Evolutionary conservation across 1,140 invertebrate genomes (phyloP), one percentile per base, ranked within the genome.

Genomic region (Chlorops oryzae): DNA sequence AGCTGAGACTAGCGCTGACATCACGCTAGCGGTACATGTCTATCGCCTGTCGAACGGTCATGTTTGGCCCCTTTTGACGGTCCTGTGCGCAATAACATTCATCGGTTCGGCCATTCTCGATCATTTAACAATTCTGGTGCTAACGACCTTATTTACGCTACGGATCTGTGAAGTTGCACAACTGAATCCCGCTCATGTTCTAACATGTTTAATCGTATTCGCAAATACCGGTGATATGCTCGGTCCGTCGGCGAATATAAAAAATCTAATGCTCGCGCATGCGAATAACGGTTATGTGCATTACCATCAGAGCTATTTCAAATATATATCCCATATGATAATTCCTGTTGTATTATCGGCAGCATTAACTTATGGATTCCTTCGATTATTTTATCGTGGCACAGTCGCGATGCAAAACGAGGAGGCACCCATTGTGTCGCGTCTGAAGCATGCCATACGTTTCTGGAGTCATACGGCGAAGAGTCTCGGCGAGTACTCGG

Each of bases 141-240:
- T 52, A 5, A 41, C 42, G 3, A 28, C 44, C 2, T 45, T 45
- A 10, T 47, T 52, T 12, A 20, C 37, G 10, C 24, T 52, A 23
- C 37, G 50, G n/a, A 22, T 52, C 9, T 42, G 44, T 23, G 50
- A 52, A 15, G 22, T 52, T 7, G 42, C 47, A 45, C n/a, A 52
- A 34, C 23, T 52, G 2, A 47, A 52, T 35, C 45, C 43, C 13
- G n/a, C 42, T 6, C 50, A 44, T 1, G 17, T 52, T 5, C 39
- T 52, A 1, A 41, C 23, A 10, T 52, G 50, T 5, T 17, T 52
- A 5, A 52, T 52, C 3, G 42, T 52, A 15, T 38, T 24, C 21
- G 28, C 45, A 18, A 52, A 52, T 52, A 13, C 47, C 3, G 44
- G 44, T 12, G 20, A 13, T 3, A 20, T 23, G n/a, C 13, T 52